Conservation (phyloP, 2,888 invertebrate genomes). For the Tenthredo amoena region DNA sequence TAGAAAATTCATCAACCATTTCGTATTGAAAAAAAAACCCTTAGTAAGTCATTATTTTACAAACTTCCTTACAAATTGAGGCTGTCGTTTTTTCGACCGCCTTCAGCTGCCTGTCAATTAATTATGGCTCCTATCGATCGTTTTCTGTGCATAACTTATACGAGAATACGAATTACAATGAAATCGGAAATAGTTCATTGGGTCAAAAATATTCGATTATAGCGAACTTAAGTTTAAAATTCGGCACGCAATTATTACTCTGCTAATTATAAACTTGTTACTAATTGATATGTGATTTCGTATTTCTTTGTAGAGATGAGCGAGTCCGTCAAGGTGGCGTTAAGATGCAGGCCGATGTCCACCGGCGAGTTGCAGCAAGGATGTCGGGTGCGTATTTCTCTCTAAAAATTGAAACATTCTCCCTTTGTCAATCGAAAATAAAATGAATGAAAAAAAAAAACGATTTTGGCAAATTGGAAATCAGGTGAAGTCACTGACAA, state of each 20-base stretch:
- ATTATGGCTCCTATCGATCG: constrained; percentile 23
- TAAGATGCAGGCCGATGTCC: constrained; percentile 93
- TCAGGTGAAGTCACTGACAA: background rate
- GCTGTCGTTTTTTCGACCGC: background rate
- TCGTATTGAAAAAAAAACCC: background rate
- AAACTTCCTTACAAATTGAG: background rate
- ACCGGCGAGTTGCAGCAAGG: constrained; percentile 81
- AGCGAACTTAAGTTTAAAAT: background rate
- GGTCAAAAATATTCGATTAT: background rate
- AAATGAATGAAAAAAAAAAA: too few species aligned
- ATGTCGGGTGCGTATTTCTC: constrained; percentile 69
- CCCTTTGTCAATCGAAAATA: background rate
- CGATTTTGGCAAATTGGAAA: constrained; percentile 10
- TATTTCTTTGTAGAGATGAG: constrained; percentile 69
- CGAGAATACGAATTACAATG: background rate
- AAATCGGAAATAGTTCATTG: constrained; percentile 1
- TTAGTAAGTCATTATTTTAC: background rate
- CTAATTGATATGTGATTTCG: constrained; percentile 44
- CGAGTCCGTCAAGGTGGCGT: constrained; percentile 90
- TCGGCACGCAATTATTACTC: background rate
- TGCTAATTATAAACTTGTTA: constrained; percentile 6
- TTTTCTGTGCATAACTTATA: background rate
- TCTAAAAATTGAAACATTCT: background rate
- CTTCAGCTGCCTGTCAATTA: constrained; percentile 5
- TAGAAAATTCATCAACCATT: background rate